Conservation (phyloP, 2,797 vertebrate species). For the Thalassophryne amazonica region DNA sequence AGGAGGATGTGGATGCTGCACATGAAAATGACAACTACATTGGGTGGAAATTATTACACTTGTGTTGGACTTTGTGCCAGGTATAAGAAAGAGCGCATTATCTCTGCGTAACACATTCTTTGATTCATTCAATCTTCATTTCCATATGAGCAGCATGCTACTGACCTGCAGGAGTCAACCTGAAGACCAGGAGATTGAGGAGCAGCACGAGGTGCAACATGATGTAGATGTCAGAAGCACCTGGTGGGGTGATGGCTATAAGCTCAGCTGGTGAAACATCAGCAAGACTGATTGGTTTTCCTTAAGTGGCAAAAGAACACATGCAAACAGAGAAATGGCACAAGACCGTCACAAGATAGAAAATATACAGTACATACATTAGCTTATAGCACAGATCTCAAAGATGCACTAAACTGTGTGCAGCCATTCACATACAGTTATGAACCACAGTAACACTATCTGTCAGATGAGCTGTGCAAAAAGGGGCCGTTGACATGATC, state of each 20-base stretch:
- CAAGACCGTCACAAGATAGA: background rate
- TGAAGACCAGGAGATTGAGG: constrained; percentile 62
- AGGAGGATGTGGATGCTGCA: too few species aligned
- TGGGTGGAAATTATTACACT: too few species aligned
- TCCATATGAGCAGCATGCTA: background rate
- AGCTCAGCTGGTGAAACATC: constrained; percentile 68
- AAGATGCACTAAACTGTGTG: background rate
- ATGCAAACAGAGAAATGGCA: background rate
- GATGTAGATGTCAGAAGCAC: constrained; percentile 65
- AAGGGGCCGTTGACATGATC: background rate
- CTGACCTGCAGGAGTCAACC: constrained; percentile 57
- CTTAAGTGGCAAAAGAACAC: constrained; percentile 35
- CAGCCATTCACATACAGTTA: background rate
- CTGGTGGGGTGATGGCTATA: constrained; percentile 60
- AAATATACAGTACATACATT: background rate
- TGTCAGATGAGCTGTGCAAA: background rate
- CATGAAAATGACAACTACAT: too few species aligned
- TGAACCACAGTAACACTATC: background rate
- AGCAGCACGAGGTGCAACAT: constrained; percentile 71
- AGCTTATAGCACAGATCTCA: background rate
- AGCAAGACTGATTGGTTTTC: constrained; percentile 65
- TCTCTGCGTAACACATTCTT: background rate
- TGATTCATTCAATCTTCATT: background rate
- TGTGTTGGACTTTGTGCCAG: too few species aligned
- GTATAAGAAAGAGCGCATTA: too few species aligned